These are phyloP conservation scores for Rhopilema esculentum DNA, from an alignment of 30 jellyfish, hydroid and myxozoan genomes.

Conservation along the genomic window DNA sequence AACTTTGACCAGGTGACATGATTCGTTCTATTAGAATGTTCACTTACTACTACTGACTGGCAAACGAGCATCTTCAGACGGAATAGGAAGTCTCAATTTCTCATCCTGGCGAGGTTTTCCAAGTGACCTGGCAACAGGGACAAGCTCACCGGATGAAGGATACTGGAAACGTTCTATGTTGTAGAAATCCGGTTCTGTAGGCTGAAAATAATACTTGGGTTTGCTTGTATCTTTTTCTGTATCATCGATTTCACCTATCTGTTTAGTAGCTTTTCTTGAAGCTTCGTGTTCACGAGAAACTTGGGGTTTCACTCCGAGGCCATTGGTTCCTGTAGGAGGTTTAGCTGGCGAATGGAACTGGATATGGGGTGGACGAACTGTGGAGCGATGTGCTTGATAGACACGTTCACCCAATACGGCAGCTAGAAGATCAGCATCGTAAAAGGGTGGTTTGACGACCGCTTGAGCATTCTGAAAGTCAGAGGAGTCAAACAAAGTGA, in stretches of 20 bases:
- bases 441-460: slow-evolving; percentile 1
- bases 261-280: background rate
- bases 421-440: slow-evolving; percentile 50
- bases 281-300: background rate
- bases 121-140: slow-evolving; percentile 69
- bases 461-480: background rate
- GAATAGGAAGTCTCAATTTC: slow-evolving; percentile 63
- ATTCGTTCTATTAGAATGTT: background rate
- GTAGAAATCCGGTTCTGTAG: slow-evolving; percentile 17
- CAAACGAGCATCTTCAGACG: slow-evolving; percentile 12
- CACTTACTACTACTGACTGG: background rate
- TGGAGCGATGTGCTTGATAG: slow-evolving; percentile 34
- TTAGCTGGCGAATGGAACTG: slow-evolving; percentile 66
- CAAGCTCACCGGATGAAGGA: slow-evolving; percentile 73
- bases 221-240: background rate
- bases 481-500: background rate
- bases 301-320: background rate
- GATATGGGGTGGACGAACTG: slow-evolving; percentile 73
- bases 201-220: slow-evolving; percentile 62
- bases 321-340: background rate
- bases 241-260: background rate
- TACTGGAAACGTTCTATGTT: background rate
- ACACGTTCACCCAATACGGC: slow-evolving; percentile 24
- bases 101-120: slow-evolving; percentile 78
- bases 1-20: too few relatives aligned